Conservation (phyloP, 2,113 vertebrate species). For the Cebidichthys violaceus region DNA sequence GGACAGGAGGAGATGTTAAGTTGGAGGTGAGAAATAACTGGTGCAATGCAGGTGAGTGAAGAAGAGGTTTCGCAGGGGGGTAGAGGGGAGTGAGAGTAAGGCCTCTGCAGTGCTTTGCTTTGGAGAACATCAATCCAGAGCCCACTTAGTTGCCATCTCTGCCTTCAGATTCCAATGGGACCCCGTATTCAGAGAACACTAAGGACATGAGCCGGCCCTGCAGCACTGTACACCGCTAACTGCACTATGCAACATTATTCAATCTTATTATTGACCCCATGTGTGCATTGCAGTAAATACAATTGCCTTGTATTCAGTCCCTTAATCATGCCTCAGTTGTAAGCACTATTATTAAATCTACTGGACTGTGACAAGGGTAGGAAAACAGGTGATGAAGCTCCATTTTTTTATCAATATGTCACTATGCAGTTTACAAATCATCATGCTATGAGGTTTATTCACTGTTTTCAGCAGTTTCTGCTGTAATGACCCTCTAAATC, state of each 20-base stretch:
- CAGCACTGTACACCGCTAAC: slow-evolving; percentile 28
- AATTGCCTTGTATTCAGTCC: slow-evolving; percentile 37
- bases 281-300: slow-evolving; percentile 49
- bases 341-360: slow-evolving; percentile 26
- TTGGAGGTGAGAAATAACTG: slow-evolving; percentile 81
- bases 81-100: slow-evolving; percentile 36
- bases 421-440: slow-evolving; percentile 15
- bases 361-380: slow-evolving; percentile 20
- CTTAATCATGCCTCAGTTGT: slow-evolving; percentile 44
- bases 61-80: slow-evolving; percentile 48
- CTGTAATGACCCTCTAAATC: slow-evolving; percentile 41
- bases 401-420: slow-evolving; percentile 20
- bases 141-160: slow-evolving; percentile 70
- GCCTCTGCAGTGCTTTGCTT: slow-evolving; percentile 76
- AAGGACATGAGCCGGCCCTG: slow-evolving; percentile 53
- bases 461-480: neutral
- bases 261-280: slow-evolving; percentile 46
- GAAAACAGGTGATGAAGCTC: neutral
- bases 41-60: slow-evolving; percentile 82
- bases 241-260: slow-evolving; percentile 31
- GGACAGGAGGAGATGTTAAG: slow-evolving; percentile 70
- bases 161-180: slow-evolving; percentile 58
- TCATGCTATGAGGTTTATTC: slow-evolving; percentile 5
- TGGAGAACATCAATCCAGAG: slow-evolving; percentile 75
- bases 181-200: slow-evolving; percentile 33